A percentile compares a stretch with the other conserved stretches of the same genome.
Conservation (phyloP, 2,113 vertebrate species). For the Spermophilus dauricus region DNA sequence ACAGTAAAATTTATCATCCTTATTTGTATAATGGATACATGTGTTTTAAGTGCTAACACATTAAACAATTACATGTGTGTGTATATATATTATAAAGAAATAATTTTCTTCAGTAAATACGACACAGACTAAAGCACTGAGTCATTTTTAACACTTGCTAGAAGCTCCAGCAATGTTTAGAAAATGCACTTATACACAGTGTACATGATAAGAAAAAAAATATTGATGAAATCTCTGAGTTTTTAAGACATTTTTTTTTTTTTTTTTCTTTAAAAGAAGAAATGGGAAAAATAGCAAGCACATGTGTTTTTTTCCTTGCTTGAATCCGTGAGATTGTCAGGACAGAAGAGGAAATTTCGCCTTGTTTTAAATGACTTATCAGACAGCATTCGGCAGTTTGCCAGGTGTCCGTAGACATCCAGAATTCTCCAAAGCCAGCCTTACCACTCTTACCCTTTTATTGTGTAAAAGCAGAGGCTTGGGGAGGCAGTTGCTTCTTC, state of each 20-base stretch:
- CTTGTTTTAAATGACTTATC: neutral
- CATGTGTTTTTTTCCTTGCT: neutral
- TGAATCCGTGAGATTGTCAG: neutral
- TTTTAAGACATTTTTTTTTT: slow-evolving; percentile 51
- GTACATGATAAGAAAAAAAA: no score
- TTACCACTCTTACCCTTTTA: neutral
- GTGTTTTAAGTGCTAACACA: no score
- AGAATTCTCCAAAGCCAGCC: neutral
- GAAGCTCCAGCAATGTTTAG: no score
- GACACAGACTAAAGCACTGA: no score
- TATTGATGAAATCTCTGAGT: no score
- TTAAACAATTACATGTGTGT: no score
- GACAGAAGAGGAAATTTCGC: neutral
- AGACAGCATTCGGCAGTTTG: neutral
- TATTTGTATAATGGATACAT: no score
- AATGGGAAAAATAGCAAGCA: neutral
- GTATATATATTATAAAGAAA: no score
- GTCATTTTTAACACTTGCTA: no score
- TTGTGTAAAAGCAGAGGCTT: neutral
- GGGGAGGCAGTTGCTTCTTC: neutral
- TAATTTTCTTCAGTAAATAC: no score
- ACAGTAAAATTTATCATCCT: no score
- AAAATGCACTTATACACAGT: no score
- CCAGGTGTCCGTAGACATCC: accelerated
- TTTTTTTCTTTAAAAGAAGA: neutral